Base-by-base conservation (phyloP, 2,797 vertebrate species). In the Syngnathus rostellatus region DNA sequence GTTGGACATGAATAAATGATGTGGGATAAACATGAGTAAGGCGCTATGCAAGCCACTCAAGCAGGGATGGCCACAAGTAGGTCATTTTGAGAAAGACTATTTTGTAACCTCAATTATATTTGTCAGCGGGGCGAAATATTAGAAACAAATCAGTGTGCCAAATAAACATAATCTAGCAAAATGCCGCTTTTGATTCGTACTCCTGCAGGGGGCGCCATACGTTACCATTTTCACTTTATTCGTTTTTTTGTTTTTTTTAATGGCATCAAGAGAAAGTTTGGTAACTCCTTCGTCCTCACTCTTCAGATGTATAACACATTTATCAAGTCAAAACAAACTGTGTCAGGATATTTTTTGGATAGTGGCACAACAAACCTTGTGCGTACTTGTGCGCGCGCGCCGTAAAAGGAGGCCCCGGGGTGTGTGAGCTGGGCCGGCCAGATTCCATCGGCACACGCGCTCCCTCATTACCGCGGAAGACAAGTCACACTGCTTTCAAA, bases 1-100 rank as follows among this genome's bases (percentile, higher is more conserved):
- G 75, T 66, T 87, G 77, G 77, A 41, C 73, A 85, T 89, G 0
- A 85, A 87, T 88, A 81, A 88, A 63, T 81, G 21, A 89, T 79
- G 55, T 43, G 11, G n/a, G 25, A 63, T 57, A 62, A 50, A 55
- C 17, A 57, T 40, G 63, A 39, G 58, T 55, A 48, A 51, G 5
- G 21, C 11, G 25, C 45, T n/a, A n/a, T 64, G 46, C 46, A 64
- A 39, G 45, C 25, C 10, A 17, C 8, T 37, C 12, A 48, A 37
- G 55, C 55, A 37, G 11, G 25, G 25, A 6, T 17, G 31, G 25
- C 25, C 12, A 57, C 50, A 51, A 51, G 5, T 5, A 54, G 11
- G 25, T 23, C n/a, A 3, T 25, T 12, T 23, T 11, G 11, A 8
- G 4, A 11, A 21, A 8, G 7, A 19, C 8, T 8, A n/a, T n/a